These are phyloP conservation scores for Melieria picta DNA, from an alignment of 2,888 invertebrate genomes.

Conservation along the genomic window DNA sequence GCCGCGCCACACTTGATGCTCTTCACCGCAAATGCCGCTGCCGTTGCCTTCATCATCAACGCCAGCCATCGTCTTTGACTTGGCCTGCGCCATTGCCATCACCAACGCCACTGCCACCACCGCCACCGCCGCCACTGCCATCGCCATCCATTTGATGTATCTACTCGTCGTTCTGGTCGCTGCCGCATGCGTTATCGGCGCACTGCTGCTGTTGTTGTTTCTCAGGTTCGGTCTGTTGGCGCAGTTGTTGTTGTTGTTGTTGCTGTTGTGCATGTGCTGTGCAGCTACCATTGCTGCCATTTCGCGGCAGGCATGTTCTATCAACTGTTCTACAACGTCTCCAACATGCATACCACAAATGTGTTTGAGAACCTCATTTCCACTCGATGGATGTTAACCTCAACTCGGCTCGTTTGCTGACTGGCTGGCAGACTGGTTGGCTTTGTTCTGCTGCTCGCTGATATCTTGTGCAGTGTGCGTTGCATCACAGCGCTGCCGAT, in stretches of 20 bases:
- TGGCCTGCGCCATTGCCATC: conserved; percentile 16
- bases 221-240: no score
- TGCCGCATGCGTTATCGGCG: conserved; percentile 24
- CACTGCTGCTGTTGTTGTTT: conserved; percentile 10
- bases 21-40: not conserved
- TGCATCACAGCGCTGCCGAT: no score
- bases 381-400: conserved; percentile 23
- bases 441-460: not conserved
- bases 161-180: conserved; percentile 25
- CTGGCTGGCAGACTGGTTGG: conserved; percentile 23
- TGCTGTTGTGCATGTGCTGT: conserved; percentile 16
- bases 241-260: no score
- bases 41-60: conserved; percentile 7
- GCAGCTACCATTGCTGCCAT: conserved; percentile 30
- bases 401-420: conserved; percentile 31
- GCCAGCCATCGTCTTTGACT: not conserved
- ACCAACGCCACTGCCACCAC: not conserved
- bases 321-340: conserved; percentile 41
- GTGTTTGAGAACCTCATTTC: conserved; percentile 27
- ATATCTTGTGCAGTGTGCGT: no score
- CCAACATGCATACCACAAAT: conserved; percentile 40
- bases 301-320: conserved; percentile 38
- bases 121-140: not conserved
- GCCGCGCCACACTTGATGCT: not conserved
- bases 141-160: conserved; percentile 23